A percentile compares a stretch with the other conserved stretches of the same genome.
phyloP scores from a whole-genome alignment of 2,797 vertebrate genomes.

The Lagodon rhomboides region DNA sequence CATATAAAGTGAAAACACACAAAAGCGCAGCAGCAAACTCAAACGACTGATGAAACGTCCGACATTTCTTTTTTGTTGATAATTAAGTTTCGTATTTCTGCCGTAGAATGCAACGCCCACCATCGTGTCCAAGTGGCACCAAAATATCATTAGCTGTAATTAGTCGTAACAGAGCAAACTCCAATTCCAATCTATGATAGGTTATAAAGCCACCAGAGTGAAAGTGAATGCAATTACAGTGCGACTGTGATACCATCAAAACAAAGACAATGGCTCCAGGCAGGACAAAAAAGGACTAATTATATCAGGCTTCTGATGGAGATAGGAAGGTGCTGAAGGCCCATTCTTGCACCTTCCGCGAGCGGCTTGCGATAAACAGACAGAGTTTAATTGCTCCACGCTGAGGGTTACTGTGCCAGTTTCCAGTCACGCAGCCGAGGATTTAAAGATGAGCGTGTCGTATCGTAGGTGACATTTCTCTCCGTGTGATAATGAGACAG shows the following conservation, averaged over 20 bases:
- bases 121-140: slow-evolving; percentile 6
- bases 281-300: slow-evolving; percentile 72
- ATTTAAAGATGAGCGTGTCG: slow-evolving; percentile 28
- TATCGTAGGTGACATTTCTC: slow-evolving; percentile 55
- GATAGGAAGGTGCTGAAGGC: slow-evolving; percentile 63
- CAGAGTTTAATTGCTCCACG: slow-evolving; percentile 68
- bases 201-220: slow-evolving; percentile 66
- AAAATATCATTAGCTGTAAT: slow-evolving; percentile 59
- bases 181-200: slow-evolving; percentile 58
- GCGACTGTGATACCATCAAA: slow-evolving; percentile 73
- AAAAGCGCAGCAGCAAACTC: not conserved
- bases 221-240: slow-evolving; percentile 75
- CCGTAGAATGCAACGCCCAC: not conserved
- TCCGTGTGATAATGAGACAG: slow-evolving; percentile 51
- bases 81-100: not conserved
- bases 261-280: slow-evolving; percentile 74
- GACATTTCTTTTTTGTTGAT: not conserved
- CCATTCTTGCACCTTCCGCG: slow-evolving; percentile 44
- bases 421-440: slow-evolving; percentile 38
- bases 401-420: slow-evolving; percentile 54
- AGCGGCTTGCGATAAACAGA: slow-evolving; percentile 63
- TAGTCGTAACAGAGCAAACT: slow-evolving; percentile 55
- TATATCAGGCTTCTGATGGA: slow-evolving; percentile 71
- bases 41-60: not conserved
- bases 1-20: not conserved